Conservation (phyloP, 2,113 vertebrate genomes). For the Cebidichthys violaceus region DNA sequence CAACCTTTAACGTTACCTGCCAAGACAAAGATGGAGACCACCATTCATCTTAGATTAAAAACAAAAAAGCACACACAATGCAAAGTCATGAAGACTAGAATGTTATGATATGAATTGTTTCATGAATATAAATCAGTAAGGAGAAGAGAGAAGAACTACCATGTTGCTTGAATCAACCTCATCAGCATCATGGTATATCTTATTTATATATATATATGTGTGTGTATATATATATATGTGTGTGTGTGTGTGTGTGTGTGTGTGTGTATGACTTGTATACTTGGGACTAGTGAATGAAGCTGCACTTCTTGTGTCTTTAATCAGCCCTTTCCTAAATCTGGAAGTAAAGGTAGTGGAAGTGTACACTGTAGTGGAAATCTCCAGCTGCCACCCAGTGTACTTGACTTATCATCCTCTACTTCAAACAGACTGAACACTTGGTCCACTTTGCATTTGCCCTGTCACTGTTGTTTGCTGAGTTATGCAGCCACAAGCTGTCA, state of each 20-base stretch:
- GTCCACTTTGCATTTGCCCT: not conserved
- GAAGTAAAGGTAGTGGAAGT: not conserved
- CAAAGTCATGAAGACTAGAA: not conserved
- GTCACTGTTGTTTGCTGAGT: not conserved
- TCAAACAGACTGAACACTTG: conserved; percentile 5
- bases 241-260: too few species aligned
- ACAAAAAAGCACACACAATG: not conserved
- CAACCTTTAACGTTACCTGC: not conserved
- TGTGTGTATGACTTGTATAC: not conserved
- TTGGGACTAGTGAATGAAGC: not conserved
- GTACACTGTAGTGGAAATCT: not conserved
- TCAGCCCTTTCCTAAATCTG: conserved; percentile 1
- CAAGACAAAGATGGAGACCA: not conserved
- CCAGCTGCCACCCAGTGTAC: not conserved
- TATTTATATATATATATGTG: not conserved
- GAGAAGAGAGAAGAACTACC: not conserved
- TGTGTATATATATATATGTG: too few species aligned
- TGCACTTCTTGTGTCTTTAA: conserved; percentile 13
- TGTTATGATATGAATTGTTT: too few species aligned
- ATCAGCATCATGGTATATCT: not conserved
- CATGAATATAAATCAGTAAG: too few species aligned
- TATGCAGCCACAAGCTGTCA: not conserved
- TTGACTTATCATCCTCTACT: not conserved
- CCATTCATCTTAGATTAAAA: not conserved
- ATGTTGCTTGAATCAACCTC: not conserved